Conservation (phyloP, 2,888 invertebrate species). For the Adelognathus sp. region DNA sequence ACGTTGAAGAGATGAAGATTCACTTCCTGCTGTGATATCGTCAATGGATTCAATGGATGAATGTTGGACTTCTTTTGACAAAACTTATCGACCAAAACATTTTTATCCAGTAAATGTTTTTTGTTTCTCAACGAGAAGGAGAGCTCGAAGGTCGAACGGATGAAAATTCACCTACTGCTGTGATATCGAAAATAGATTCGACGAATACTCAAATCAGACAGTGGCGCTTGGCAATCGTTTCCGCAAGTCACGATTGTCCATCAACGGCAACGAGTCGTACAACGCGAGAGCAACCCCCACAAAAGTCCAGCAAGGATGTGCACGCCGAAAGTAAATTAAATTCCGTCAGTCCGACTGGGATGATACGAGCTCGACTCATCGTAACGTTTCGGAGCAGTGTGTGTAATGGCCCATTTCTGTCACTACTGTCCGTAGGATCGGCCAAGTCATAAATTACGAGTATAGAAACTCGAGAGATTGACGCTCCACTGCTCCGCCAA, state of each 20-base stretch:
- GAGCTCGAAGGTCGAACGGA: no score
- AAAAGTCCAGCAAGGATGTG: background rate
- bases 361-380: background rate
- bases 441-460: conserved; percentile 27
- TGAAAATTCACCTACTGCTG: no score
- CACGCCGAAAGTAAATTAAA: conserved; percentile 34
- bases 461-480: background rate
- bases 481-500: background rate
- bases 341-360: conserved; percentile 20
- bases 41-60: no score
- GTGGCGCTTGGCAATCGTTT: conserved; percentile 27
- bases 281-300: background rate
- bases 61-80: no score
- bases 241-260: conserved; percentile 15
- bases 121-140: no score
- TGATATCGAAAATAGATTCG: conserved; percentile 33
- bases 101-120: no score
- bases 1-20: no score
- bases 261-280: background rate
- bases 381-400: background rate
- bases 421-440: conserved; percentile 34
- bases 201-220: conserved; percentile 36
- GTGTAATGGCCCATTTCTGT: conserved; percentile 34
- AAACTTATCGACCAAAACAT: no score
- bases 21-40: no score